phyloP scores from a whole-genome alignment of 1,140 invertebrate species.

The Drosophila melanogaster region DNA sequence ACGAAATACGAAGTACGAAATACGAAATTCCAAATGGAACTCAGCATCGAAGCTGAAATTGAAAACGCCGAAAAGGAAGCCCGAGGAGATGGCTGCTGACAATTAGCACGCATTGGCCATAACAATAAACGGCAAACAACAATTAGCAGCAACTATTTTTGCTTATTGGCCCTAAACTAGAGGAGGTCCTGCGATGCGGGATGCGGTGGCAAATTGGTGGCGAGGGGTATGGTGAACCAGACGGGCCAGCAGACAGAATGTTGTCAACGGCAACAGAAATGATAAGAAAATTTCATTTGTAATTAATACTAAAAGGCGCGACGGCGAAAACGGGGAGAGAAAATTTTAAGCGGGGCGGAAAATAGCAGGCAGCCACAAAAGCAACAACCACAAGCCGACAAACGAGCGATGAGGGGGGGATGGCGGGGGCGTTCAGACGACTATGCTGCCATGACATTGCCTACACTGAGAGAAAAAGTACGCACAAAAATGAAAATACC shows the following conservation, averaged over 20 bases:
- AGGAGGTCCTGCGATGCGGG: background rate
- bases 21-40: slow-evolving; percentile 16
- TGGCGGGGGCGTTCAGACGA: background rate
- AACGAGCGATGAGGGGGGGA: background rate
- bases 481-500: too few relatives aligned
- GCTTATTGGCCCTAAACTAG: slow-evolving; percentile 58
- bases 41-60: slow-evolving; percentile 40
- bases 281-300: slow-evolving; percentile 65
- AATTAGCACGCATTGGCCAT: slow-evolving; percentile 60
- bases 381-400: slow-evolving; percentile 42
- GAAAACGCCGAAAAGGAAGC: slow-evolving; percentile 15
- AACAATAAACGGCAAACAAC: slow-evolving; percentile 59
- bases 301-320: slow-evolving; percentile 60
- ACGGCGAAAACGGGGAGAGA: slow-evolving; percentile 19
- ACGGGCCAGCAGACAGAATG: slow-evolving; percentile 54
- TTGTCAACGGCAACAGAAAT: slow-evolving; percentile 60
- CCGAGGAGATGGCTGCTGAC: slow-evolving; percentile 11
- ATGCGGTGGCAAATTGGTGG: background rate
- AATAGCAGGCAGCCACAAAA: slow-evolving; percentile 48
- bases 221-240: slow-evolving; percentile 13
- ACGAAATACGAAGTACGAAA: slow-evolving; percentile 8
- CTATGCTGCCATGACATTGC: slow-evolving; percentile 36
- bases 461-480: slow-evolving; percentile 16
- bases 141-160: slow-evolving; percentile 63
- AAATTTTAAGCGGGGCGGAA: slow-evolving; percentile 10